Conservation (phyloP, 2,113 vertebrate species). For the Orientallactaga bullata region DNA sequence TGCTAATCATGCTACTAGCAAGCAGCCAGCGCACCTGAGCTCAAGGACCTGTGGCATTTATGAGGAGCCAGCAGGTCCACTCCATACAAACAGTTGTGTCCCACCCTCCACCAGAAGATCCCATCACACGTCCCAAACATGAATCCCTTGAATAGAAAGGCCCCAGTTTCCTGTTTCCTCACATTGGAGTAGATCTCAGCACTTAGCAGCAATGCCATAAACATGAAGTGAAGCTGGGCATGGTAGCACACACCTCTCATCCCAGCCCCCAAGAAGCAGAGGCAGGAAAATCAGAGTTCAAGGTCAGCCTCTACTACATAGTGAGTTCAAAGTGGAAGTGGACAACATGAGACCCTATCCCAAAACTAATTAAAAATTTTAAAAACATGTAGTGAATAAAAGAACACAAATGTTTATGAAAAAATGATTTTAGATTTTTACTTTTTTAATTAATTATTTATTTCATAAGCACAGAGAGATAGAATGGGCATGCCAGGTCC, state of each 20-base stretch:
- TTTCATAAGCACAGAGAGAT: no score
- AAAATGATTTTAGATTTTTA: neutral
- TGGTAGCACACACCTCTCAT: no score
- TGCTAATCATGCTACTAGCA: neutral
- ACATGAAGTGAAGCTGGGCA: no score
- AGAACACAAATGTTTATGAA: neutral
- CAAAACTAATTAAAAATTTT: no score
- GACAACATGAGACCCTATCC: neutral
- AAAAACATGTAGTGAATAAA: neutral
- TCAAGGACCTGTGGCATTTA: neutral
- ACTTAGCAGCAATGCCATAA: neutral
- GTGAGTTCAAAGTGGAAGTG: neutral
- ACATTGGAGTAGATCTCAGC: neutral
- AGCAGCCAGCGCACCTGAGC: neutral
- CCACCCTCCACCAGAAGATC: neutral
- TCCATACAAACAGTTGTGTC: neutral
- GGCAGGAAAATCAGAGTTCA: no score
- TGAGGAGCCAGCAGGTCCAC: neutral
- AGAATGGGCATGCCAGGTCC: no score
- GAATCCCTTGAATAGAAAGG: neutral
- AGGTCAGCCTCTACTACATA: no score
- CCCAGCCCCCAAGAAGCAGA: no score
- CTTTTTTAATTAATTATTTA: neutral
- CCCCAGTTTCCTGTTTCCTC: neutral
- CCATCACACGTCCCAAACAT: neutral